Conservation (phyloP, 2,888 invertebrate genomes). For the Megaustenia siamemsis region DNA sequence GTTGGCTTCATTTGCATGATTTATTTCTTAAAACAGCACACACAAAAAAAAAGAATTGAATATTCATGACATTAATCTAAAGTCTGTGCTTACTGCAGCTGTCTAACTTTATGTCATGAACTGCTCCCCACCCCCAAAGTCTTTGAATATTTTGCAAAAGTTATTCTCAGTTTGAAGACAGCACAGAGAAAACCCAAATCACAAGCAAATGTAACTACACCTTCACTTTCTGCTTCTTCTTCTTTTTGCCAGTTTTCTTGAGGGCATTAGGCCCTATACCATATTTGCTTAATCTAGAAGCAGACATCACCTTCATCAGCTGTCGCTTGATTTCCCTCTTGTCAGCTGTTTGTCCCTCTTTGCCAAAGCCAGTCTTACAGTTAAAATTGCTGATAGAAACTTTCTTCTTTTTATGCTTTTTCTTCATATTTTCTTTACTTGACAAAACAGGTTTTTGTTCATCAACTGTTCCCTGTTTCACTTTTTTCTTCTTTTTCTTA, state of each 20-base stretch:
- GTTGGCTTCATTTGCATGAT: no score
- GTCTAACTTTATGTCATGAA: no score
- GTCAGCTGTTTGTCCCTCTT: neutral
- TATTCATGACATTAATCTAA: no score
- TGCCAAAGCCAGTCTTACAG: neutral
- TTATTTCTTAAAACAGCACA: no score
- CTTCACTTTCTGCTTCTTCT: conserved; percentile 32
- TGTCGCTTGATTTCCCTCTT: conserved; percentile 21
- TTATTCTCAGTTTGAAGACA: no score
- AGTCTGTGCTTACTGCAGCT: no score
- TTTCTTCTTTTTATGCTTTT: conserved; percentile 37
- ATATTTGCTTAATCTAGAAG: conserved; percentile 38
- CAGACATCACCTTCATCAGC: conserved; percentile 44
- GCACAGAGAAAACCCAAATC: no score
- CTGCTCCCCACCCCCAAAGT: no score
- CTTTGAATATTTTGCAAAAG: no score
- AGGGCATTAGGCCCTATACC: conserved; percentile 37
- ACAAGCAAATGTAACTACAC: neutral
- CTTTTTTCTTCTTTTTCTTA: conserved; percentile 39
- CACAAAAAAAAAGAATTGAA: no score
- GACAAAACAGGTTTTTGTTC: neutral
- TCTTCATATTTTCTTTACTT: neutral
- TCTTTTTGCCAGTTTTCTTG: conserved; percentile 27
- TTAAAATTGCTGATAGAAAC: conserved; percentile 12
- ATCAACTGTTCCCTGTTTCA: neutral